phyloP scores from a whole-genome alignment of 2,888 invertebrate genomes.

The Barypeithes pellucidus region DNA sequence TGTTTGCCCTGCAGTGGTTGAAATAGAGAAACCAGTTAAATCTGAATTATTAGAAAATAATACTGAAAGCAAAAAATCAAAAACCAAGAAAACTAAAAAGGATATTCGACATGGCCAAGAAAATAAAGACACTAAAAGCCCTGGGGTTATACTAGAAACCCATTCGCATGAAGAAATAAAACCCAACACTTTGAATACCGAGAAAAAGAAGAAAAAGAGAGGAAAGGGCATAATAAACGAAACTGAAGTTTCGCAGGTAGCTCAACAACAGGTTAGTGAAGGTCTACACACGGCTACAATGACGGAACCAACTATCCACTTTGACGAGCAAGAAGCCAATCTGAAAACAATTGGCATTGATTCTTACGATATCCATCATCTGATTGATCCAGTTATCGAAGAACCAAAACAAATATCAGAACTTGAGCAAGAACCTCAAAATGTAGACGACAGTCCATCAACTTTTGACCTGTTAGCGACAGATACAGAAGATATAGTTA shows the following conservation, averaged over 20 bases:
- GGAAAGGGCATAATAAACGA: neutral
- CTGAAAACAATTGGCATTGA: neutral
- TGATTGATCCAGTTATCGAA: neutral
- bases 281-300: neutral
- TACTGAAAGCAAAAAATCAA: neutral
- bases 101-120: neutral
- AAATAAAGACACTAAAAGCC: neutral
- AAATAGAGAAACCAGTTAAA: neutral
- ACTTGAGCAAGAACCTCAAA: neutral
- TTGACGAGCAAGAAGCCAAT: constrained; percentile 2
- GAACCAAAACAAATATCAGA: neutral
- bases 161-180: neutral
- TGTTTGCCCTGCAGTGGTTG: neutral
- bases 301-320: neutral
- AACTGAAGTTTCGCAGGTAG: neutral
- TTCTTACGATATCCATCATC: neutral
- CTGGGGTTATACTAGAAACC: neutral
- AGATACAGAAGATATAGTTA: neutral
- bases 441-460: neutral
- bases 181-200: neutral
- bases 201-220: constrained; percentile 27
- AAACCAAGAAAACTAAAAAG: constrained; percentile 3
- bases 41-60: constrained; percentile 2
- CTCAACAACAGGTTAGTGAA: constrained; percentile 1
- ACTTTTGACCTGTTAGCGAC: neutral